These are phyloP conservation scores for Agonopterix subpropinquella DNA, from an alignment of 2,888 invertebrate species.

Conservation along the genomic window DNA sequence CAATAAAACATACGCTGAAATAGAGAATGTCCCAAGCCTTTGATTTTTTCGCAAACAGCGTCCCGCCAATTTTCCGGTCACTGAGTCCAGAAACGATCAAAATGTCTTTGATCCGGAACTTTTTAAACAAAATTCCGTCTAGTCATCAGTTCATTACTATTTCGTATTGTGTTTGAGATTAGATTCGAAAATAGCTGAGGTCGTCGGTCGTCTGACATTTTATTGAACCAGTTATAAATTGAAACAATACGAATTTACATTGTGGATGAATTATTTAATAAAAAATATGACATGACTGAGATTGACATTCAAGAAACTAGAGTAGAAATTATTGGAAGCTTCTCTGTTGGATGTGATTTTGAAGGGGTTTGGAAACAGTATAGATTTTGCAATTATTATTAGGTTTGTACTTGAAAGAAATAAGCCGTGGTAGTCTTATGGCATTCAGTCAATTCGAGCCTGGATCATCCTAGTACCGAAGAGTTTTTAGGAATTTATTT, in stretches of 20 bases:
- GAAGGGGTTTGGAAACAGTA: no score
- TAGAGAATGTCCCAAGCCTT: neutral
- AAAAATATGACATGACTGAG: no score
- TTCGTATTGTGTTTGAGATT: constrained; percentile 12
- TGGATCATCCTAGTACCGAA: no score
- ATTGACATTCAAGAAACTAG: no score
- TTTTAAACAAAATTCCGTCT: constrained; percentile 9
- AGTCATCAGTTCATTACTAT: constrained; percentile 7
- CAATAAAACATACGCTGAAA: no score
- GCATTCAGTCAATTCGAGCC: no score
- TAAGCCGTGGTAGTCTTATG: no score
- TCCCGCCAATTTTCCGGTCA: constrained; percentile 13
- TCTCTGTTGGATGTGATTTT: no score
- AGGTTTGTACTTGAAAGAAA: no score
- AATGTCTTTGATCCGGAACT: constrained; percentile 15
- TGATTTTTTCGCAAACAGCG: constrained; percentile 2
- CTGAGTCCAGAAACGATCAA: constrained; percentile 4
- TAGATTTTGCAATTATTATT: no score
- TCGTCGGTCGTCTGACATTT: constrained; percentile 26
- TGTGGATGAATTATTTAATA: neutral
- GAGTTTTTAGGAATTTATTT: no score
- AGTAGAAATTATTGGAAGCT: no score
- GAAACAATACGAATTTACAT: constrained; percentile 5
- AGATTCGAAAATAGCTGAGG: constrained; percentile 21
- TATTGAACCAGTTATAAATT: constrained; percentile 21